Percentiles rank a stretch among this genome's conserved stretches.
These are phyloP conservation scores for Isichthys henryi DNA, from an alignment of 2,113 vertebrate genomes.

Conservation along the genomic window DNA sequence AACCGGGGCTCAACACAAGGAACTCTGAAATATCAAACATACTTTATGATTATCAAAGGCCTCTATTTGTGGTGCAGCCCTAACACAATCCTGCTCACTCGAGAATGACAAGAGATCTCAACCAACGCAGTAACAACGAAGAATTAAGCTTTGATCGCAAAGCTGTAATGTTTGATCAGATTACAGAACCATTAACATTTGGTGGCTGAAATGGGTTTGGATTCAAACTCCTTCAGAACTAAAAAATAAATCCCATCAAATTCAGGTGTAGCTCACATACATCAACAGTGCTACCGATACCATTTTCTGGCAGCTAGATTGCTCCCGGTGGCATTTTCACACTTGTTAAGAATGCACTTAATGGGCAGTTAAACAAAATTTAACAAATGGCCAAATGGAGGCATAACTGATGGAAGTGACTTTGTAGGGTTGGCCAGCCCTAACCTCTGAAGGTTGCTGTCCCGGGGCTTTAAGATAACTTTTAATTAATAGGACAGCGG, in stretches of 20 bases:
- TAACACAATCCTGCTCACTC: neutral
- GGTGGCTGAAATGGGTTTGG: neutral
- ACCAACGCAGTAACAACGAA: neutral
- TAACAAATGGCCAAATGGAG: neutral
- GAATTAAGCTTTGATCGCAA: neutral
- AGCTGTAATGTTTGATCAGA: neutral
- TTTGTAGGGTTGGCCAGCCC: neutral
- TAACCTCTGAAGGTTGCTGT: neutral
- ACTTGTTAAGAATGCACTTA: constrained; percentile 67
- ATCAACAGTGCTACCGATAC: constrained; percentile 59
- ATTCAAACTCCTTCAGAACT: constrained; percentile 11
- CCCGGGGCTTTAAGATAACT: constrained; percentile 4
- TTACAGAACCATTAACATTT: neutral
- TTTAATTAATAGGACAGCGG: constrained; percentile 6
- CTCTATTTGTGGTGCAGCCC: neutral
- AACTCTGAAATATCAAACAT: neutral
- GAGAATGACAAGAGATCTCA: neutral
- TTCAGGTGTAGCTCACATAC: constrained; percentile 54
- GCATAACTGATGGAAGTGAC: neutral
- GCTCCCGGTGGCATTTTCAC: constrained; percentile 63
- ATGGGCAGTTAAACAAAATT: constrained; percentile 10
- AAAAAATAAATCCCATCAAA: constrained; percentile 52
- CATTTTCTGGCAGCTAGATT: constrained; percentile 62
- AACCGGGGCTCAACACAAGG: constrained; percentile 38
- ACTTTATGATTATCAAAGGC: neutral